A percentile compares a stretch with the other conserved stretches of the same genome.
Evolutionary conservation across 1,140 invertebrate genomes (phyloP).

Genomic region (Temnothorax curvispinosus): DNA sequence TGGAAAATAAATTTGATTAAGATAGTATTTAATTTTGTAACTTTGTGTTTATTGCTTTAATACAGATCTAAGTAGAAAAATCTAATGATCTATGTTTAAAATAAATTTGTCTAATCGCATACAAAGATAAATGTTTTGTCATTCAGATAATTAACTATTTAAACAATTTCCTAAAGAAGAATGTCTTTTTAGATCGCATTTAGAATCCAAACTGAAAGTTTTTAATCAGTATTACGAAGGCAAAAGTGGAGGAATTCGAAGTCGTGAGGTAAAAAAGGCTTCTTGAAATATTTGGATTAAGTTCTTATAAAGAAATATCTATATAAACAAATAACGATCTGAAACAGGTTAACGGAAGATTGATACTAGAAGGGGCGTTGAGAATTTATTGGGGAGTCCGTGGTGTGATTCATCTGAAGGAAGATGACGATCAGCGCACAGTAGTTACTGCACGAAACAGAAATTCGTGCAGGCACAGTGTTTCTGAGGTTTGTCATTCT

Average conservation of each 20-base stretch:
- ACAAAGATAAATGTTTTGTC: neutral
- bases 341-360: slow-evolving; percentile 89
- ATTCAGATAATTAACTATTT: too few species aligned
- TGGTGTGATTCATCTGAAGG: slow-evolving; percentile 94
- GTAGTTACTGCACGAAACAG: slow-evolving; percentile 90
- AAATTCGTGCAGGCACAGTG: slow-evolving; percentile 88
- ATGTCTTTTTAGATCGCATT: slow-evolving; percentile 87
- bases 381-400: slow-evolving; percentile 94
- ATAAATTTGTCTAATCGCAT: neutral
- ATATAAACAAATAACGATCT: slow-evolving; percentile 24
- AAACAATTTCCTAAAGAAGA: neutral
- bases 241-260: slow-evolving; percentile 91
- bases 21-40: neutral
- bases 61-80: neutral
- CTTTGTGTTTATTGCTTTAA: neutral
- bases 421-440: slow-evolving; percentile 93
- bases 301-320: neutral
- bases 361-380: slow-evolving; percentile 92
- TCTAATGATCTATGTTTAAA: neutral
- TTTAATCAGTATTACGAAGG: slow-evolving; percentile 94
- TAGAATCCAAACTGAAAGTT: slow-evolving; percentile 92
- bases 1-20: neutral
- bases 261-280: slow-evolving; percentile 87
- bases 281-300: neutral
- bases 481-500: slow-evolving; percentile 76